Evolutionary conservation across 2,888 invertebrate genomes (phyloP), one percentile per base, ranked within the genome.

Genomic region (Harpagoxenus sublaevis): DNA sequence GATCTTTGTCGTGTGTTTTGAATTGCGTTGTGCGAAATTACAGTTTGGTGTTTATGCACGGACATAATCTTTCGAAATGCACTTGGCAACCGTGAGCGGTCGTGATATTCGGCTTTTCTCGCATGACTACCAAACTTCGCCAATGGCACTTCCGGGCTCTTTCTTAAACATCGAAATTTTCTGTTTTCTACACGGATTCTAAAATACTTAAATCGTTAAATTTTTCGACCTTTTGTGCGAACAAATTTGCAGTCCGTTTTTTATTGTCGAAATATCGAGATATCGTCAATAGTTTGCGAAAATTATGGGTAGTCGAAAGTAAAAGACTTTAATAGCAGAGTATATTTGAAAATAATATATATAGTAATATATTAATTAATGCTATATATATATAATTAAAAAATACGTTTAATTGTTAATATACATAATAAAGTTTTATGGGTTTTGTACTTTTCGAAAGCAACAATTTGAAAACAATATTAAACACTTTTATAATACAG

Each of bases 21-120:
- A 55, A 39, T 55, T 39, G 39, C 53, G 39, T 28, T 28, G 39
- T 28, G 28, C 39, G 2, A 53, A 45, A 55, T 55, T n/a, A 15
- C n/a, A 55, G 23, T 65, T 65, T 35, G 77, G 23, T 3, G 18
- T 65, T 78, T 66, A 55, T 31, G 42, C 0, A 39, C 48, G 48
- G 10, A 62, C 35, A 6, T 65, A 53, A 75, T 51, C 63, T 65
- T 65, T 18, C 35, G 51, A 77, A 53, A 77, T 63, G 63, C 51
- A 39, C 18, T 77, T 63, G 51, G 63, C 63, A 75, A 23, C 15
- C 3, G 15, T 31, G 12, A 51, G 35, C 10, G 10, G 18, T 55
- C 12, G 39, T 74, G 63, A 63, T 75, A 23, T 51, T 53, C 15
- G 48, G 4, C 23, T 63, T 53, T 39, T 39, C 63, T 23, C 48